Percentiles rank a stretch among this genome's conserved stretches.
phyloP scores from a whole-genome alignment of 2,797 vertebrate species.

The Sorex maritimensis region DNA sequence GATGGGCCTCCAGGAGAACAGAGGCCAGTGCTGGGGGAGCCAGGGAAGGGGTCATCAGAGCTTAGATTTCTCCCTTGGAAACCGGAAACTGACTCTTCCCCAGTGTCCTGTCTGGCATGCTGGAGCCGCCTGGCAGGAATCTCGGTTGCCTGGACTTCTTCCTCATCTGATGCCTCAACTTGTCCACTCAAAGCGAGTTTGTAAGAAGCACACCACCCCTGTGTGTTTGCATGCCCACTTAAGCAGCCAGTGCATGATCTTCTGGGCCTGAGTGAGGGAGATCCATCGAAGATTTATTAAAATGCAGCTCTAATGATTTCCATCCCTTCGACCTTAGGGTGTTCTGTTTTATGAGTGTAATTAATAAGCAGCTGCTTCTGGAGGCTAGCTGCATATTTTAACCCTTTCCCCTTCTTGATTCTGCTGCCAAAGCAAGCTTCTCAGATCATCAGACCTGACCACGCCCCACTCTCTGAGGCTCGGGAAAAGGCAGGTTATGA shows the following conservation, averaged over 20 bases:
- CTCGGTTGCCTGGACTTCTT: neutral
- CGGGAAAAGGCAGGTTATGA: too few relatives aligned
- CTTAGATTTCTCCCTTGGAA: neutral
- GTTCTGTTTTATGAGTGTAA: constrained; percentile 56
- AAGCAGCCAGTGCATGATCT: neutral
- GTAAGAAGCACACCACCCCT: neutral
- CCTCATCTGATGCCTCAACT: neutral
- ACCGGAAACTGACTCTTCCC: fast-evolving
- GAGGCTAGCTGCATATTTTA: constrained; percentile 15
- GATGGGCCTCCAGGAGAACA: neutral
- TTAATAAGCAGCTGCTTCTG: constrained; percentile 39
- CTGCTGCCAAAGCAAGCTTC: neutral
- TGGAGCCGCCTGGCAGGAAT: fast-evolving
- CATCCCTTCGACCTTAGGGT: constrained; percentile 26
- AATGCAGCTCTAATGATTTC: constrained; percentile 36
- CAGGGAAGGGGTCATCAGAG: fast-evolving
- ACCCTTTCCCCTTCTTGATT: neutral
- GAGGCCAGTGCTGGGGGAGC: neutral
- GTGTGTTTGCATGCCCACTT: neutral
- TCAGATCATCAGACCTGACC: fast-evolving
- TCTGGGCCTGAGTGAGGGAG: neutral
- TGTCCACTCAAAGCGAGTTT: neutral
- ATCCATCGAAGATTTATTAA: constrained; percentile 38
- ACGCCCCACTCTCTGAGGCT: too few relatives aligned
- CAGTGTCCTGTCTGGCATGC: neutral